Conservation (phyloP, 2,888 invertebrate genomes). For the Caenorhabditis macrosperma region DNA sequence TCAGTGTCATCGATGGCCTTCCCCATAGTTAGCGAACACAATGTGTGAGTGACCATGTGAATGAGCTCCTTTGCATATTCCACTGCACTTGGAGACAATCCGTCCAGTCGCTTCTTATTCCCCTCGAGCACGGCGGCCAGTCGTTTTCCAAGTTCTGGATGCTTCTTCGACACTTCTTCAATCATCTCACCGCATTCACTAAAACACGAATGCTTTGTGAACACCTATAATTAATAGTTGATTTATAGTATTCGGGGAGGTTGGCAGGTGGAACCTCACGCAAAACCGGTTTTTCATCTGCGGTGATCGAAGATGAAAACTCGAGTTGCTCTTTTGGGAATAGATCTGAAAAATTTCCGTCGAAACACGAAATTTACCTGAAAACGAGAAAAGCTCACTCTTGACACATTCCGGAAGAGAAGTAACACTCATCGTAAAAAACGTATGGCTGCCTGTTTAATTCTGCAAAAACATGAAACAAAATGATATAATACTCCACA, state of each 20-base stretch:
- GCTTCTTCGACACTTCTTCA: constrained; percentile 51
- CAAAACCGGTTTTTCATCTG: constrained; percentile 60
- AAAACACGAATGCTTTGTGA: constrained; percentile 63
- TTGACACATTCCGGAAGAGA: constrained; percentile 55
- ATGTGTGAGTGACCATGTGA: constrained; percentile 57
- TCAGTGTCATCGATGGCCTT: constrained; percentile 43
- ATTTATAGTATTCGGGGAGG: not conserved
- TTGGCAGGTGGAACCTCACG: constrained; percentile 42
- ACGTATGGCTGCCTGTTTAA: not conserved
- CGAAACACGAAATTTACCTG: not conserved
- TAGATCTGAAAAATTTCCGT: constrained; percentile 47
- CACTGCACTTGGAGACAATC: constrained; percentile 59
- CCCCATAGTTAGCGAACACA: constrained; percentile 60
- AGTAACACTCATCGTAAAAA: constrained; percentile 46
- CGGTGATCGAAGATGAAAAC: constrained; percentile 60
- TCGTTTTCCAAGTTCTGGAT: constrained; percentile 54
- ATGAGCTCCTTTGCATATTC: constrained; percentile 63
- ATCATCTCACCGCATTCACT: constrained; percentile 65
- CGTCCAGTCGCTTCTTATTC: constrained; percentile 59
- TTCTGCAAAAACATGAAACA: not conserved
- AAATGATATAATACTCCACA: not conserved
- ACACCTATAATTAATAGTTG: constrained; percentile 49
- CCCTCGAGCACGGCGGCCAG: constrained; percentile 59
- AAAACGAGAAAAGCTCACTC: constrained; percentile 16
- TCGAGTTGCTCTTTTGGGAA: constrained; percentile 68